Evolutionary conservation across 2,888 invertebrate species (phyloP), one percentile per base, ranked within the genome.

Genomic region (Napeogenes inachia): DNA sequence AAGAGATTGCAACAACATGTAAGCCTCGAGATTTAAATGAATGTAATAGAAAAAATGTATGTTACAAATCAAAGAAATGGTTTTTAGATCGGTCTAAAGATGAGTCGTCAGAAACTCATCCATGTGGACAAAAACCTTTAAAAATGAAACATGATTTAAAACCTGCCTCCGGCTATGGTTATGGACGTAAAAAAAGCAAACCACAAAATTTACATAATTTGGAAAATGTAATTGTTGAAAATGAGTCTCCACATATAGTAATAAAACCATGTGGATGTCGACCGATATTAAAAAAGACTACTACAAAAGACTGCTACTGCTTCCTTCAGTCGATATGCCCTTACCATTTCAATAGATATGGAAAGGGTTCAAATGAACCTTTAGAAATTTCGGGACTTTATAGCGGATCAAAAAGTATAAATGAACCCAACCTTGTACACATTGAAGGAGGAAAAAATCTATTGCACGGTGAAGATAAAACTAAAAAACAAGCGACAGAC

Each of bases 1-100:
- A 78, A 72, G 69, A 69, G 21, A 72, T 79, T 46, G 64, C 77
- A 33, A 81, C 82, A 55, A 74, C 71, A 56, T 80, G 75, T 64
- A 72, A 78, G 59, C 73, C 66, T 13, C 60, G 66, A 13, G 70
- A 71, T 60, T 61, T 47, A 50, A 69, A 71, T 0, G 75, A 78
- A 70, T 82, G 80, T 68, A 66, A 75, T 35, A 82, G 80, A 64
- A 60, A 69, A 54, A 71, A 75, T 33, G 57, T 74, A 59, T 45
- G 59, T 57, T 33, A 68, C 50, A 69, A 66, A 63, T 58, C 64
- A 6, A 68, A 57, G 30, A 66, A 67, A 61, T 68, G 64, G 64
- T 59, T 57, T 63, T 47, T 62, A 42, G 56, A 62, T n/a, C 45
- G 45, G 53, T 42, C 55, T 33, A 50, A 57, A 35, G 13, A 30